Base-by-base conservation (phyloP, 2,888 invertebrate genomes). In the Prosapia bicincta region DNA sequence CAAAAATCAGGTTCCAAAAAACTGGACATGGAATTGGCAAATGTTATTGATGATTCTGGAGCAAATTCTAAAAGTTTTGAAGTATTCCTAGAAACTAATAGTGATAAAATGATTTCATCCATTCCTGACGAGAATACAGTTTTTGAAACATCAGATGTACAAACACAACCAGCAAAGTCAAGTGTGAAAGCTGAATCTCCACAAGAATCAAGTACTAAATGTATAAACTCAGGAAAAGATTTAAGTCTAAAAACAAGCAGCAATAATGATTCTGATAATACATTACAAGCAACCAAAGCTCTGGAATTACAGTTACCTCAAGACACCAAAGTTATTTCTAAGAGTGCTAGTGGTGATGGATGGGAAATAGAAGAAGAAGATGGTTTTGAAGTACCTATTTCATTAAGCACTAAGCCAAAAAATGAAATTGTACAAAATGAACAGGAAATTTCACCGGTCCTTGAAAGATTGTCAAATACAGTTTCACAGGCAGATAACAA, bases 341-440 rank as follows among this genome's bases (percentile, higher is more conserved):
- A 67, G 10, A 10, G 10, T 54, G 54, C 20, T 6, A 54, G 54
- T 23, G 78, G 80, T 68, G 80, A 80, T 72, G 80, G 81, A 38
- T 80, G 80, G 71, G 81, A 84, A 13, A 85, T 86, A 74, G 87
- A 87, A 73, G 77, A 0, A 75, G 87, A 87, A 69, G 75, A 0
- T 88, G 88, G 88, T 1, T 78, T 76, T 74, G 74, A 74, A 67
- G 72, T 78, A 23, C 78, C 76, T 13, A 28, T 70, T 3, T 54
- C 71, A 54, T 25, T 72, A 26, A 77, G 30, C 71, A 80, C 54
- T 20, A 67, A 66, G 66, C 71, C 38, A 24, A 32, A 5, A 26
- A 26, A 78, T 81, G 77, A 85, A 86, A 0, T 54, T 20, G 20
- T 54, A 54, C 54, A 54, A 54, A 54, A 20, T 54, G 54, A 54